Evolutionary conservation across 2,888 invertebrate genomes (phyloP), one percentile per base, ranked within the genome.

Genomic region (Lamproptera curius): DNA sequence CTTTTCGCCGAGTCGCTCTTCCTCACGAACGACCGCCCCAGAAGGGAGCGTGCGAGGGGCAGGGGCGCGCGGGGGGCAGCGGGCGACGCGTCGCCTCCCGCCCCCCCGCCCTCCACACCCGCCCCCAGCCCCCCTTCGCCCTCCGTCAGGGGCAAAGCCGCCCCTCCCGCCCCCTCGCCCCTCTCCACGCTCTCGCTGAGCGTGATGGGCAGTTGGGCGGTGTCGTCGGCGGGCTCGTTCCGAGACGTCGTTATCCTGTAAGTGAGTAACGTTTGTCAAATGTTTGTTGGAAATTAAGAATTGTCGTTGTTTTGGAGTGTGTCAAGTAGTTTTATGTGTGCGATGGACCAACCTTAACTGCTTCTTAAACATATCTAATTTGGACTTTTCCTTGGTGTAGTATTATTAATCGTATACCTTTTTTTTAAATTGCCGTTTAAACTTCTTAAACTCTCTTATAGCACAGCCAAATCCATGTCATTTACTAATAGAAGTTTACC

Each of bases 1-100:
- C 73, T 79, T 31, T 84, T 84, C 0, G 76, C 82, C 0, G 85
- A 82, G 42, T 84, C 85, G 49, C 78, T 82, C 52, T 83, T 84
- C 1, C 84, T 59, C 0, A 85, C 80, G 48, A 85, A 86, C 0
- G 86, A 86, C 0, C 86, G 61, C 0, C 86, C 63, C 0, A 86
- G 62, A 49, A 73, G 77, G 39, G 83, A 85, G 1, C 85, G 53
- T 0, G 85, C 84, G 4, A 84, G 55, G 0, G 77, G 72, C 5
- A 85, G 51, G 9, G 28, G 28, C 2, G 45, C 6, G 69, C 65
- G n/a, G 5, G 36, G 1, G n/a, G n/a, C n/a, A n/a, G n/a, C n/a
- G 56, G 36, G 0, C 20, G 20, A 20, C 4, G 6, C 20, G 20
- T 3, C 3, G 4, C 4, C 20, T 6, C 20, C 20, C n/a, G 11